phyloP scores from a whole-genome alignment of 2,113 vertebrate genomes.

The Oncorhynchus mykiss region DNA sequence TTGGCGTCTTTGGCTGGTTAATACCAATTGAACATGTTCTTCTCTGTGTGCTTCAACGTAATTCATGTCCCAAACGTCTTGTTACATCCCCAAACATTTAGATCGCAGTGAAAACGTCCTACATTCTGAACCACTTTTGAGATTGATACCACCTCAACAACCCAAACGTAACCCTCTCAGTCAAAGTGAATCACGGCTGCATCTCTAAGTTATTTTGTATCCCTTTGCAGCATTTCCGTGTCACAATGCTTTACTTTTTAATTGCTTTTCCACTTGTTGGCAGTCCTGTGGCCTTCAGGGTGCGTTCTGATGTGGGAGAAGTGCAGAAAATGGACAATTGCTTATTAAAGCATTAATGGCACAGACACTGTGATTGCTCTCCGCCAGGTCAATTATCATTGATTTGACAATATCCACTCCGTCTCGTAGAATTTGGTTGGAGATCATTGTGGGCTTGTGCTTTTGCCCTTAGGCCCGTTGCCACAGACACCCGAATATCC shows the following conservation, averaged over 20 bases:
- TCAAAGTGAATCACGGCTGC: neutral
- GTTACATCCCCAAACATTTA: neutral
- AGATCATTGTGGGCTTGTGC: conserved; percentile 37
- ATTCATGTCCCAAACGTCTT: neutral
- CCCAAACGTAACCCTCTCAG: conserved; percentile 26
- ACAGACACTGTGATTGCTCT: conserved; percentile 41
- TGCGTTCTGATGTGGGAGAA: conserved; percentile 37
- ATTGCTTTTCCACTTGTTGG: conserved; percentile 42
- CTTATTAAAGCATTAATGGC: conserved; percentile 61
- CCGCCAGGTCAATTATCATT: conserved; percentile 59
- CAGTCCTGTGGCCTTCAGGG: conserved; percentile 34
- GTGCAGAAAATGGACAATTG: conserved; percentile 51
- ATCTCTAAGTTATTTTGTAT: conserved; percentile 13
- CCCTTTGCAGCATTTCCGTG: conserved; percentile 22
- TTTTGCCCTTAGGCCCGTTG: conserved; percentile 29
- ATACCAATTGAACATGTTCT: neutral
- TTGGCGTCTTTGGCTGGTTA: no score
- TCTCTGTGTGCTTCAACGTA: neutral
- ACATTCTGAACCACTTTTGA: neutral
- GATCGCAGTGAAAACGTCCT: neutral
- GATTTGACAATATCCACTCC: conserved; percentile 37
- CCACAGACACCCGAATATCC: conserved; percentile 16
- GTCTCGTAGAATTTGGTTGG: conserved; percentile 32
- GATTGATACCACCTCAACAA: conserved; percentile 37
- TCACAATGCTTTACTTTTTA: conserved; percentile 53